Base-by-base conservation (phyloP, 2,888 invertebrate species). In the Exocentrus adspersus region DNA sequence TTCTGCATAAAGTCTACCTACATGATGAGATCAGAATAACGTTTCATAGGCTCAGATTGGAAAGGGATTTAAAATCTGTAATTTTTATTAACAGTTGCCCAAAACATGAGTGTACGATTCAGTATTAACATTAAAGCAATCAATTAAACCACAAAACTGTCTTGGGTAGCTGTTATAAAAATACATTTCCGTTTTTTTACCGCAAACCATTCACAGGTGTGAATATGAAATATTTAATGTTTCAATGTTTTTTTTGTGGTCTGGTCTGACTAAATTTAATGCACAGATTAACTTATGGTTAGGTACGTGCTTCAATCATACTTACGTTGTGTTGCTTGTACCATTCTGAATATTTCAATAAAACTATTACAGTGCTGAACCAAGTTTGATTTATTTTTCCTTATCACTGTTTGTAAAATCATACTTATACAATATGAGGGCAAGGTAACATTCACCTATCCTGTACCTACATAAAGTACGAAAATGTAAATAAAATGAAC, bases 281-380 rank as follows among this genome's bases (percentile, higher is more conserved):
- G 75, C 78, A 77, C 77, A 77, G 72, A 72, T 77, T 76, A 73
- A 78, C 73, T 75, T 73, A 75, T 71, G 75, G 73, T 80, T 79
- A 69, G 63, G 65, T 69, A 76, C 76, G 77, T 80, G 80, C 79
- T 80, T 80, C 77, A 72, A 78, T 78, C 77, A 79, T 78, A 75
- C 74, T 79, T 81, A 78, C 78, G 78, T 82, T 81, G 80, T 80
- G 80, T 82, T 80, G 82, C 82, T 81, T 82, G 82, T 82, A 82
- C 79, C 77, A 80, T 78, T 81, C 78, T 77, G 74, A 78, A 78
- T 78, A 80, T 78, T 81, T 80, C 77, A 81, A 81, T 81, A 80
- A 80, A 81, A 76, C 64, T 64, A 69, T 60, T 65, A 69, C 60
- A 65, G 62, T 58, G 56, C 63, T 59, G 20, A 19, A 7, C 32